Percentiles rank a stretch among this genome's conserved stretches.
Conservation (phyloP, 2,113 vertebrate species). For the Drymodes brunneopygia region DNA sequence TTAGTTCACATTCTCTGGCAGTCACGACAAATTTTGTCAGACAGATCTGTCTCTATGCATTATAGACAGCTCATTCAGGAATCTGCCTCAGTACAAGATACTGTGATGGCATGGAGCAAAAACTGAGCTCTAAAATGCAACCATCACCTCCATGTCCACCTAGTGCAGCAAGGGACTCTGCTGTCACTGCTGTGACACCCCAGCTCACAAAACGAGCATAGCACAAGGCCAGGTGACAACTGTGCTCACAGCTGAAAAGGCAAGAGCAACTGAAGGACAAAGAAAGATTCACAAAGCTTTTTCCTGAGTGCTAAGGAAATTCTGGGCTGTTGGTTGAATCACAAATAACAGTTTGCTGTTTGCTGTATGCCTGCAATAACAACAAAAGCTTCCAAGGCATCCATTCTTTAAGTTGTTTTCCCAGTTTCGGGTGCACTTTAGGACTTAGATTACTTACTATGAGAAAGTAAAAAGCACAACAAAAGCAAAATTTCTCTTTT, state of each 20-base stretch:
- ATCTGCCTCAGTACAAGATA: neutral
- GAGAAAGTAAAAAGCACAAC: neutral
- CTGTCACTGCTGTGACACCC: neutral
- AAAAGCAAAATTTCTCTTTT: neutral
- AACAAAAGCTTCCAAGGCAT: neutral
- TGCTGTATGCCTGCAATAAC: neutral
- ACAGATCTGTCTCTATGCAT: neutral
- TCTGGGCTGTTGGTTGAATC: neutral
- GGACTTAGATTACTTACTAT: neutral
- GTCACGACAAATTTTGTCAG: neutral
- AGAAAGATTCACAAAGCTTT: neutral
- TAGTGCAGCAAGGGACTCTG: neutral
- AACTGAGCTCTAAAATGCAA: neutral
- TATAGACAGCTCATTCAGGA: neutral
- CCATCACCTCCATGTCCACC: neutral
- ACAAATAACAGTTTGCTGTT: neutral
- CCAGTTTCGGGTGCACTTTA: neutral
- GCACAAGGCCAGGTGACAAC: neutral
- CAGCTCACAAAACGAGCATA: neutral
- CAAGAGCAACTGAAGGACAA: neutral
- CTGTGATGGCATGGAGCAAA: neutral
- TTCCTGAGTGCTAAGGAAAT: neutral
- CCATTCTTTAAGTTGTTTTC: neutral
- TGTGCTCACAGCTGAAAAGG: neutral
- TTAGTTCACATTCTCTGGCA: neutral